Conservation (phyloP, 1,140 invertebrate genomes). For the Araneus ventricosus region DNA sequence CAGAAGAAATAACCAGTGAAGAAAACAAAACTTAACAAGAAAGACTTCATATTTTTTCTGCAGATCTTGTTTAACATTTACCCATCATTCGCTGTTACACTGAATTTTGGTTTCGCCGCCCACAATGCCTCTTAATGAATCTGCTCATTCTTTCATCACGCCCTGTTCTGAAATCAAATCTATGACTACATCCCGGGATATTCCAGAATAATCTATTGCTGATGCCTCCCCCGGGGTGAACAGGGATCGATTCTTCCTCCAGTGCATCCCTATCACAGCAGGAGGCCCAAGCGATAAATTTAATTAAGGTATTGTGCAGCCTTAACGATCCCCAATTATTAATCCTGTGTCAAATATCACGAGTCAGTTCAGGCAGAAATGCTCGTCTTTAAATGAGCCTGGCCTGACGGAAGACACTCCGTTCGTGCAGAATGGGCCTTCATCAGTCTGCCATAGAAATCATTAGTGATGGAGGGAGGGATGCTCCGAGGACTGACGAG, state of each 20-base stretch:
- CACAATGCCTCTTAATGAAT: too few species aligned
- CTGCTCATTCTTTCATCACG: neutral
- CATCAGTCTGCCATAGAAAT: neutral
- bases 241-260: neutral
- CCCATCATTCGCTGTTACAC: too few species aligned
- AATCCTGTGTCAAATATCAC: neutral
- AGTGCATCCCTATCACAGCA: neutral
- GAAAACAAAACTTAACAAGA: too few species aligned
- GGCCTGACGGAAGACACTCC: neutral
- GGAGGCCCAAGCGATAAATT: neutral
- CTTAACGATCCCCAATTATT: constrained; percentile 2
- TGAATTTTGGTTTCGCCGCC: too few species aligned
- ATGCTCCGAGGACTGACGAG: neutral
- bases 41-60: too few species aligned
- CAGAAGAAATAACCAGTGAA: too few species aligned
- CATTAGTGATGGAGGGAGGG: too few species aligned
- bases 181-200: neutral
- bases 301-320: constrained; percentile 38
- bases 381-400: neutral
- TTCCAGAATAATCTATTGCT: neutral
- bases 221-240: neutral
- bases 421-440: neutral
- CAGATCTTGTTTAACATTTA: too few species aligned
- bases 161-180: neutral
- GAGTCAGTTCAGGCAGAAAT: neutral